Evolutionary conservation across 2,797 vertebrate genomes (phyloP).

Genomic region (Myotis findleyi): DNA sequence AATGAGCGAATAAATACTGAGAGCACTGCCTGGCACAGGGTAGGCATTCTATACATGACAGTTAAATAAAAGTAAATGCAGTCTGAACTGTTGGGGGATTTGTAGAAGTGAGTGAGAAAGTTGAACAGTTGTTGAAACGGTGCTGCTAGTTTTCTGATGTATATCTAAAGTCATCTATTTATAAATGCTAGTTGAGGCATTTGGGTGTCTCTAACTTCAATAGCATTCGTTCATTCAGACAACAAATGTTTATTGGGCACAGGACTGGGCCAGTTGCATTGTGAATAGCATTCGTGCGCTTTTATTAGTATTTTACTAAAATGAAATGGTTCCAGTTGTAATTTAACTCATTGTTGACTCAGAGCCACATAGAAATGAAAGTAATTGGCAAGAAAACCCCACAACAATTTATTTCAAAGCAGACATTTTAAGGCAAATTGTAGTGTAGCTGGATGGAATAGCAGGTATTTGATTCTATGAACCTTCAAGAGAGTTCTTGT

Average conservation of each 20-base stretch:
- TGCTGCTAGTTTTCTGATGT: constrained; percentile 69
- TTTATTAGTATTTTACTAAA: constrained; percentile 66
- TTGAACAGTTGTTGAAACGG: constrained; percentile 74
- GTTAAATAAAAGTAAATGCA: background rate
- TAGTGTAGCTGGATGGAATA: background rate
- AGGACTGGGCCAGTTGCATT: constrained; percentile 3
- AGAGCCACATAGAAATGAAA: constrained; percentile 70
- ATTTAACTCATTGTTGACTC: constrained; percentile 75
- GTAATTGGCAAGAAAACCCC: constrained; percentile 50
- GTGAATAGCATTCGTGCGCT: constrained; percentile 29
- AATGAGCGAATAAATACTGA: background rate
- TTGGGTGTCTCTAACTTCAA: constrained; percentile 67
- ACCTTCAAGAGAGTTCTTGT: background rate
- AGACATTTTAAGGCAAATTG: constrained; percentile 19
- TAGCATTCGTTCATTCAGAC: background rate
- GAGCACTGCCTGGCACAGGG: background rate
- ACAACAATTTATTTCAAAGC: constrained; percentile 60
- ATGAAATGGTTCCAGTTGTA: constrained; percentile 66
- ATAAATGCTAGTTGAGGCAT: constrained; percentile 53
- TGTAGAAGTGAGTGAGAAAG: constrained; percentile 75
- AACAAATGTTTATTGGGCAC: constrained; percentile 5
- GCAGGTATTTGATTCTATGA: constrained; percentile 31
- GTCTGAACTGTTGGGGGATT: constrained; percentile 72
- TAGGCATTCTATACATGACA: background rate
- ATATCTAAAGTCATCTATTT: constrained; percentile 77